phyloP scores from a whole-genome alignment of 92 coral and sea anemone species.

The Galaxea fascicularis region DNA sequence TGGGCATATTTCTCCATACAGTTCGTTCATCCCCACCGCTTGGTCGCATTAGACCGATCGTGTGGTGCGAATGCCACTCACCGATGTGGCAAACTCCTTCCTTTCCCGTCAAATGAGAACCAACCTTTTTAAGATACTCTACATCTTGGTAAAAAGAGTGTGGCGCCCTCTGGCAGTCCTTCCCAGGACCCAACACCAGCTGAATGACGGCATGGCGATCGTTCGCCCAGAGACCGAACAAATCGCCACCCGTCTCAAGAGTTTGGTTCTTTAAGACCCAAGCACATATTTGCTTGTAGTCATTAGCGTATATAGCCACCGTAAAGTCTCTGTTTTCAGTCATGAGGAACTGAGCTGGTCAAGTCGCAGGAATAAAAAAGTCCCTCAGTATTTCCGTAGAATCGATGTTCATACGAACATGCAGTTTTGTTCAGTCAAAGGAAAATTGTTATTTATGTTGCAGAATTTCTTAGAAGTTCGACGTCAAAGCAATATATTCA shows the following conservation, averaged over 20 bases:
- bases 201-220: conserved; percentile 79
- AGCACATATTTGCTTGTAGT: conserved; percentile 51
- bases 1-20: conserved; percentile 89
- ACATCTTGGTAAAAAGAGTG: conserved; percentile 87
- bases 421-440: too few relatives aligned
- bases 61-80: conserved; percentile 98
- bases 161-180: conserved; percentile 57
- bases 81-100: conserved; percentile 95
- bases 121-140: conserved; percentile 72
- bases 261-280: conserved; percentile 60
- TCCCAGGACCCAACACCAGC: conserved; percentile 88
- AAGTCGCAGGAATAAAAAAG: too few relatives aligned
- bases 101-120: conserved; percentile 61
- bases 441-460: too few relatives aligned
- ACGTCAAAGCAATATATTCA: too few relatives aligned
- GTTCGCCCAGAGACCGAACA: conserved; percentile 92
- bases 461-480: too few relatives aligned
- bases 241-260: conserved; percentile 92
- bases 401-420: too few relatives aligned
- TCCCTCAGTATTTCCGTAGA: too few relatives aligned
- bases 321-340: conserved; percentile 1
- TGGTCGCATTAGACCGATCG: conserved; percentile 68
- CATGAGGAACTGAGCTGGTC: too few relatives aligned
- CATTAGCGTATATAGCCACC: conserved; percentile 38
- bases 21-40: conserved; percentile 89